Base-by-base conservation (phyloP, 2,888 invertebrate species). In the Lycia hirtaria region DNA sequence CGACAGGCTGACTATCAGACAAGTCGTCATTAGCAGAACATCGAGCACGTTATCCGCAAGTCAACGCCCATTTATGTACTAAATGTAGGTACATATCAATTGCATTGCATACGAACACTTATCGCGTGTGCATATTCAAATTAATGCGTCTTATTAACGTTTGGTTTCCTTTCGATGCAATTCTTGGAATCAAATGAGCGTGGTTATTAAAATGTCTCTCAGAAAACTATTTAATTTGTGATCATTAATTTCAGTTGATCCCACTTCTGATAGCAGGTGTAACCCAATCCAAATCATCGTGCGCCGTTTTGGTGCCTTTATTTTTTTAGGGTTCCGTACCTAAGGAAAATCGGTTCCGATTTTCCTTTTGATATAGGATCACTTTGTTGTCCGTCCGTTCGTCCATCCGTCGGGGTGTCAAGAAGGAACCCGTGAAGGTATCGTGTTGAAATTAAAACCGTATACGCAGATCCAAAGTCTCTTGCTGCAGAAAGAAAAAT, bases 1-100 rank as follows among this genome's bases (percentile, higher is more conserved):
- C 40, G 37, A 32, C 45, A 33, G 15, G 10, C 7, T 26, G 7
- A 19, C 43, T 51, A 55, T 50, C 53, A 53, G 38, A 33, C 51
- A 43, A 50, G 49, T 44, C 37, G 60, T 52, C 63, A 57, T 68
- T 67, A 62, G 57, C 51, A 68, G 64, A 68, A 62, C 57, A 64
- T 62, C 48, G 62, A 50, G 54, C 51, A 60, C 67, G 69, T 70
- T 72, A 72, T 73, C 68, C 70, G 49, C 38, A 55, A 68, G 71
- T 70, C 69, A 74, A 69, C 63, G 72, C 58, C 71, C 73, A 70
- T 71, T 71, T 68, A 60, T 65, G 56, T 47, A 49, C 38, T 53
- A 45, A 62, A n/a, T n/a, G n/a, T n/a, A n/a, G 56, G 38, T 57
- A 50, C 57, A 56, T 65, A 64, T 62, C 47, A 56, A 55, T 55